Evolutionary conservation across 2,113 vertebrate species (phyloP).

Genomic region (Syrrhaptes paradoxus): DNA sequence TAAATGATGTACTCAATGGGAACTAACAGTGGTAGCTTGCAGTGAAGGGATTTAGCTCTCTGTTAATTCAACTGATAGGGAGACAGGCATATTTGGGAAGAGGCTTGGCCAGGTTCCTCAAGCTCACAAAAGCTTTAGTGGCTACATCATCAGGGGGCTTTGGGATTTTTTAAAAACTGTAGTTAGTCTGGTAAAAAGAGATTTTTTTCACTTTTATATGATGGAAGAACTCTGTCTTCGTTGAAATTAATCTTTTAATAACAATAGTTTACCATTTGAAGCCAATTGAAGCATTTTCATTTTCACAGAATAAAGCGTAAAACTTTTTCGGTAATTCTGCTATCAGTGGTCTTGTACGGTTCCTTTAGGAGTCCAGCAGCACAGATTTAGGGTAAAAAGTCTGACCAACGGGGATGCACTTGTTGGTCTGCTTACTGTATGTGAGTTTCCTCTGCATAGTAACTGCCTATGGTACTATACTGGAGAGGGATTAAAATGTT

Average conservation of each 20-base stretch:
- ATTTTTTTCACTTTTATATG: not conserved
- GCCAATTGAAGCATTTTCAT: not conserved
- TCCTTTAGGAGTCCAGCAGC: not conserved
- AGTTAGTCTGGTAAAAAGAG: not conserved
- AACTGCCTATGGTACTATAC: slow-evolving; percentile 36
- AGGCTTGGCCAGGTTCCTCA: slow-evolving; percentile 13
- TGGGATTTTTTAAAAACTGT: not conserved
- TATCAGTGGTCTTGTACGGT: not conserved
- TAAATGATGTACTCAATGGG: slow-evolving; percentile 67
- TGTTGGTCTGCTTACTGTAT: not conserved
- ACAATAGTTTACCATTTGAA: not conserved
- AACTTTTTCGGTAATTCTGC: not conserved
- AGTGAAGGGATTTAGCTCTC: slow-evolving; percentile 28
- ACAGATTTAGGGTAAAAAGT: not conserved
- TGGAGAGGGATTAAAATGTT: slow-evolving; percentile 74
- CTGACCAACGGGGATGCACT: not conserved
- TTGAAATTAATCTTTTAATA: not conserved
- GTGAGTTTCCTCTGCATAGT: not conserved
- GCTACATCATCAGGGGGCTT: not conserved
- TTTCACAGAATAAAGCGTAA: not conserved
- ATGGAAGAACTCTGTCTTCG: not conserved
- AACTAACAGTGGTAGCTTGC: slow-evolving; percentile 41
- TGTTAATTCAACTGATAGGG: slow-evolving; percentile 28
- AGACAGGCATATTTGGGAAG: not conserved
- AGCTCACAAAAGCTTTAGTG: slow-evolving; percentile 5